These are phyloP conservation scores for Folsomia candida DNA, from an alignment of 2,888 invertebrate genomes.

Conservation along the genomic window DNA sequence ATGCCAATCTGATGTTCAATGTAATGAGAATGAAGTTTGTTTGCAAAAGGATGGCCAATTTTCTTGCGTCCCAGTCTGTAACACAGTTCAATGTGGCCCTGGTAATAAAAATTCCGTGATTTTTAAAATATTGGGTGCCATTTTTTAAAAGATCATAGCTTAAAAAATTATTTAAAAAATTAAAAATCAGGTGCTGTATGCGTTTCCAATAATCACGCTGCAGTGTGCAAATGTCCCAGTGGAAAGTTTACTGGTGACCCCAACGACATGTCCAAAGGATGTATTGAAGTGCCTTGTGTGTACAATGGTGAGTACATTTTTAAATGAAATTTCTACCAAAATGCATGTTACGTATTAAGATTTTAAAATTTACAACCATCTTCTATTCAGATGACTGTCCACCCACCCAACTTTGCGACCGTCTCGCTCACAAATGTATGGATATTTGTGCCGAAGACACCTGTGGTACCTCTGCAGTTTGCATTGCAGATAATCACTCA, in stretches of 20 bases:
- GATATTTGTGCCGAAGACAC: slow-evolving; percentile 77
- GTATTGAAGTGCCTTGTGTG: slow-evolving; percentile 77
- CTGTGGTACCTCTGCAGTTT: slow-evolving; percentile 83
- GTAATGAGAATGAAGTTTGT: slow-evolving; percentile 78
- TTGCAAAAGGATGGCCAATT: slow-evolving; percentile 61
- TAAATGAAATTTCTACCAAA: background rate
- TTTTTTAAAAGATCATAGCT: background rate
- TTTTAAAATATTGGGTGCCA: too few species aligned
- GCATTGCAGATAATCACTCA: slow-evolving; percentile 79
- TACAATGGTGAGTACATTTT: slow-evolving; percentile 59
- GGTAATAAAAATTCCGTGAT: slow-evolving; percentile 56
- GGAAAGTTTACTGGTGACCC: slow-evolving; percentile 78
- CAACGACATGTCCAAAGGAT: slow-evolving; percentile 68
- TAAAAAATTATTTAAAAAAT: background rate
- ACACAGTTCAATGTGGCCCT: slow-evolving; percentile 74
- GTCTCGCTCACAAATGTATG: slow-evolving; percentile 76
- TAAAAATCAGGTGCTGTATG: slow-evolving; percentile 56
- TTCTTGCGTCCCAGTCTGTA: slow-evolving; percentile 74
- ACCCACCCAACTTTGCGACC: slow-evolving; percentile 73
- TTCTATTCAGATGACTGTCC: slow-evolving; percentile 68
- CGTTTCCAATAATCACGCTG: slow-evolving; percentile 82
- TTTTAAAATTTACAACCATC: slow-evolving; percentile 53
- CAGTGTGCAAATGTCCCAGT: slow-evolving; percentile 80
- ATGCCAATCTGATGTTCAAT: slow-evolving; percentile 76
- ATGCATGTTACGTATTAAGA: too few species aligned